A percentile compares a stretch with the other conserved stretches of the same genome.
phyloP scores from a whole-genome alignment of 1,140 invertebrate genomes.

The Cheumatopsyche charites region DNA sequence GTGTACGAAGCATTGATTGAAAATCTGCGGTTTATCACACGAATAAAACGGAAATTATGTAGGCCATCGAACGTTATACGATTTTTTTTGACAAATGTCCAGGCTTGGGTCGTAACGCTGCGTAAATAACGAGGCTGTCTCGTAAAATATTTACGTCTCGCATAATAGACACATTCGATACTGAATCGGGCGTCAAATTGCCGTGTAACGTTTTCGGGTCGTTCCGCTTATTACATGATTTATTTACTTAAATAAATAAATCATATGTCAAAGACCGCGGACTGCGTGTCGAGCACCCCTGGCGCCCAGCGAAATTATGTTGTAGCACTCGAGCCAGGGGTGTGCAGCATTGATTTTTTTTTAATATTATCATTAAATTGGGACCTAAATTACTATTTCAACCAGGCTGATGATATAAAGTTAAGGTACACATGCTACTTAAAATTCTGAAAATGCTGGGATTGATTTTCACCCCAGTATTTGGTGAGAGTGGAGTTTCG shows the following conservation, averaged over 20 bases:
- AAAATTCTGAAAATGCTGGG: no score
- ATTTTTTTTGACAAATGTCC: background rate
- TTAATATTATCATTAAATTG: no score
- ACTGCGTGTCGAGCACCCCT: background rate
- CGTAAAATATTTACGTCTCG: conserved; percentile 15
- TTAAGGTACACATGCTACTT: no score
- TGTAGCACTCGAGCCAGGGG: conserved; percentile 5
- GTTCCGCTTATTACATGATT: conserved; percentile 25
- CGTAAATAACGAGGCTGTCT: conserved; percentile 15
- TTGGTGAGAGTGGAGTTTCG: no score
- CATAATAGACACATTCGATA: conserved; percentile 25
- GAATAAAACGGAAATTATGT: no score
- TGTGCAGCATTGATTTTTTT: background rate
- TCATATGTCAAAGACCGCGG: conserved; percentile 2
- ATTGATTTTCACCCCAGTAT: no score
- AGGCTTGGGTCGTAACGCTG: background rate
- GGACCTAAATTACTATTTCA: no score
- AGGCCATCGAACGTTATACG: no score
- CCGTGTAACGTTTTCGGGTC: conserved; percentile 6
- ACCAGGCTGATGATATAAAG: no score
- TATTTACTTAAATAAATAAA: conserved; percentile 27
- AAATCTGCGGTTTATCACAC: no score
- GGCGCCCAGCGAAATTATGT: background rate
- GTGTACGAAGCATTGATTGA: no score
- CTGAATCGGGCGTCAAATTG: conserved; percentile 26